These are phyloP conservation scores for Mus spretus DNA, from an alignment of 2,797 vertebrate species.

Conservation along the genomic window DNA sequence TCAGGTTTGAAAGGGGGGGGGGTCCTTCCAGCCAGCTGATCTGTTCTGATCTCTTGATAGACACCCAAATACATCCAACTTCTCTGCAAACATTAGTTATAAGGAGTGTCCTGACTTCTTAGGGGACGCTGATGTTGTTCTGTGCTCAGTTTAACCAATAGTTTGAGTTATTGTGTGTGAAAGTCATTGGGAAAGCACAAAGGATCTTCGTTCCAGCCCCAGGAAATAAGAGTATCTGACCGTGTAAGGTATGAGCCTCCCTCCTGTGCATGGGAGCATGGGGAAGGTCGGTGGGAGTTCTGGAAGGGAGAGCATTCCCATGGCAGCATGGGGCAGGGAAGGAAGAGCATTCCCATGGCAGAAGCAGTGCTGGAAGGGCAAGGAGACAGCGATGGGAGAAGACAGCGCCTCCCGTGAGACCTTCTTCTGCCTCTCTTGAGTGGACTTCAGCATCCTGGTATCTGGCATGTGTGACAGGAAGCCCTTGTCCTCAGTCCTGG, in stretches of 20 bases:
- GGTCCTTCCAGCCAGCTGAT: background rate
- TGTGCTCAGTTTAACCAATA: background rate
- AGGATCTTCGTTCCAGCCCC: background rate
- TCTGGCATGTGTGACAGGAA: background rate
- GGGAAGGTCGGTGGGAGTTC: background rate
- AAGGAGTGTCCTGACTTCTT: background rate
- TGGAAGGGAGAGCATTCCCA: background rate
- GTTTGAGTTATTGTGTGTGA: background rate
- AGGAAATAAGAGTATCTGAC: background rate
- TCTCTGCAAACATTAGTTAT: background rate
- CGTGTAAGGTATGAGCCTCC: background rate
- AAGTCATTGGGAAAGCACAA: background rate
- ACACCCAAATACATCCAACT: background rate
- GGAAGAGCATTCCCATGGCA: background rate
- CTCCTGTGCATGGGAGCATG: background rate
- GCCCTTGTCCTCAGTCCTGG: background rate
- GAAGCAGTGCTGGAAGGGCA: background rate
- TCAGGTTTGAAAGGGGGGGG: background rate
- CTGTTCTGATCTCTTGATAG: no score
- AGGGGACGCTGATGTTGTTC: background rate
- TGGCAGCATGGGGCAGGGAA: background rate
- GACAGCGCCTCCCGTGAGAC: background rate
- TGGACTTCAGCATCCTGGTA: background rate
- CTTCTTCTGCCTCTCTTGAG: background rate
- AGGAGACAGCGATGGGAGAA: background rate